Percentiles rank a stretch among this genome's conserved stretches.
phyloP scores from a whole-genome alignment of 2,888 invertebrate species.

The Cephus pygmeus region DNA sequence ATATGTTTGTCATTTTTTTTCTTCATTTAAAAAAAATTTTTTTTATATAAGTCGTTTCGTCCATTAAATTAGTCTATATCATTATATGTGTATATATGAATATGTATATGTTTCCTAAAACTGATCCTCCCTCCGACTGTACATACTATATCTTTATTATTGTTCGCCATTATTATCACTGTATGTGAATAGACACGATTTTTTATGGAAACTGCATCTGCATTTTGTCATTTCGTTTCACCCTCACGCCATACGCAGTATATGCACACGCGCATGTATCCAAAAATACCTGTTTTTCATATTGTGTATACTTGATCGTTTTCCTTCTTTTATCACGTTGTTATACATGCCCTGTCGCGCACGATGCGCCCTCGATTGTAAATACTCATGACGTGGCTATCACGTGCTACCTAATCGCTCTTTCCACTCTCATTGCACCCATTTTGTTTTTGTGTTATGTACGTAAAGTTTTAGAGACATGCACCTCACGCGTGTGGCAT shows the following conservation, averaged over 20 bases:
- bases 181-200: slow-evolving; percentile 57
- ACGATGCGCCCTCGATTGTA: slow-evolving; percentile 31
- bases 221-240: slow-evolving; percentile 54
- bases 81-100: slow-evolving; percentile 37
- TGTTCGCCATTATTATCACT: slow-evolving; percentile 25
- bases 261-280: slow-evolving; percentile 68
- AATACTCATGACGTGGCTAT: slow-evolving; percentile 27
- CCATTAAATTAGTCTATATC: slow-evolving; percentile 24
- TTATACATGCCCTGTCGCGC: not conserved
- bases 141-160: slow-evolving; percentile 23
- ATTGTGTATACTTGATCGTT: slow-evolving; percentile 19
- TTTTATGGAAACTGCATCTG: slow-evolving; percentile 50
- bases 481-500: slow-evolving; percentile 49
- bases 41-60: slow-evolving; percentile 27
- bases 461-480: slow-evolving; percentile 30
- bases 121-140: slow-evolving; percentile 19
- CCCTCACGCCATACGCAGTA: slow-evolving; percentile 56
- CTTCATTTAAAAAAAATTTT: slow-evolving; percentile 22
- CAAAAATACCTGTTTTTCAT: slow-evolving; percentile 25
- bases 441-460: slow-evolving; percentile 23
- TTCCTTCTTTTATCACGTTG: slow-evolving; percentile 2
- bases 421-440: slow-evolving; percentile 37
- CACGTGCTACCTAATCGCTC: slow-evolving; percentile 36
- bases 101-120: slow-evolving; percentile 38
- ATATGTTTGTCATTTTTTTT: slow-evolving; percentile 33